Evolutionary conservation across 1,140 invertebrate species (phyloP).

Genomic region (Drosophila neocordata): DNA sequence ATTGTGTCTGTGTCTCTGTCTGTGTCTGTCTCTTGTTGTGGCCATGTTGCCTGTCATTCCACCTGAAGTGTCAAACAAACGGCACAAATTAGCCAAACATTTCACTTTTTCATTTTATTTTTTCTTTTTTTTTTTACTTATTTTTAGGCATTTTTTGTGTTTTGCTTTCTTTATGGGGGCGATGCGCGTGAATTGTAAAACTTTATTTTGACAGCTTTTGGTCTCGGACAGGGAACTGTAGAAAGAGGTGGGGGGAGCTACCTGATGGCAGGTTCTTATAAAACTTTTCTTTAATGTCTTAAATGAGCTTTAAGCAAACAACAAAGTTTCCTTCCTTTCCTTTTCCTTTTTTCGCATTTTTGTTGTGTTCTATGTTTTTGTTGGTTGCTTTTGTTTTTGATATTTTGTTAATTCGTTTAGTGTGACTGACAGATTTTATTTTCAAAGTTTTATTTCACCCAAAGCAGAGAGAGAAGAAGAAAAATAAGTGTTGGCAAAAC

Average conservation of each 20-base stretch:
- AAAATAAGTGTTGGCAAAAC: background rate
- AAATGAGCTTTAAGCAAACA: constrained; percentile 50
- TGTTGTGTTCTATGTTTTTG: background rate
- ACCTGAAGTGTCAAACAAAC: constrained; percentile 72
- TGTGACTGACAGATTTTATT: constrained; percentile 1
- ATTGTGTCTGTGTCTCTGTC: constrained; percentile 14
- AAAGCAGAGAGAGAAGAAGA: background rate
- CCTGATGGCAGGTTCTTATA: background rate
- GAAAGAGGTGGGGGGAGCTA: background rate
- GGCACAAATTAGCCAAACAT: constrained; percentile 69
- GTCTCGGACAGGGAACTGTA: constrained; percentile 37
- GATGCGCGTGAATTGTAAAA: constrained; percentile 69
- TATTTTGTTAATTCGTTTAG: constrained; percentile 38
- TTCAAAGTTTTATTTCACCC: background rate
- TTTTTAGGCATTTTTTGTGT: constrained; percentile 9
- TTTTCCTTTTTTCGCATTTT: constrained; percentile 8
- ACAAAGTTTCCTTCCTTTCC: background rate
- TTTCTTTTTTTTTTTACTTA: constrained; percentile 34
- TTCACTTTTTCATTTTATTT: constrained; percentile 18
- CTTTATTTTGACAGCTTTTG: constrained; percentile 78
- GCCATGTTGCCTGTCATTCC: constrained; percentile 53
- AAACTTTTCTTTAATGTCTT: constrained; percentile 36
- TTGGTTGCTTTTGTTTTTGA: constrained; percentile 5
- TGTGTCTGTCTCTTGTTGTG: constrained; percentile 56
- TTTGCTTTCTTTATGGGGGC: background rate